A percentile compares a stretch with the other conserved stretches of the same genome.
Conservation (phyloP, 1,140 invertebrate genomes). For the Agrypnia vestita region DNA sequence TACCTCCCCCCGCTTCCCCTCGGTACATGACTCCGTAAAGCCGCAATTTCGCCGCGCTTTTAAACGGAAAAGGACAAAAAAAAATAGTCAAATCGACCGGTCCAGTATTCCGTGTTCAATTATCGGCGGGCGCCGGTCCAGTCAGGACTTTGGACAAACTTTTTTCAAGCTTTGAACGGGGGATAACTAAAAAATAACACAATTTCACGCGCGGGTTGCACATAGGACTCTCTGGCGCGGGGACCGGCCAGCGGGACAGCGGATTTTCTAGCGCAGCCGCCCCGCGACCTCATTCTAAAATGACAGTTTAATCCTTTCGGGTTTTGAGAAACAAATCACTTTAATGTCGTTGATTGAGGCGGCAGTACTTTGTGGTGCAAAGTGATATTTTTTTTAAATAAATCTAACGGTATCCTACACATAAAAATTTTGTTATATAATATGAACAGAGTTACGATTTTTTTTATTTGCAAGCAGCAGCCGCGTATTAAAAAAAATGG, state of each 20-base stretch:
- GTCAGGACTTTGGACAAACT: conserved; percentile 15
- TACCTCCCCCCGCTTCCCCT: neutral
- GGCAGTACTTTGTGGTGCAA: too few species aligned
- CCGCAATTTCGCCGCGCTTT: conserved; percentile 25
- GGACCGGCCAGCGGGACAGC: neutral
- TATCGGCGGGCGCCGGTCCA: neutral
- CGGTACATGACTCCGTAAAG: neutral
- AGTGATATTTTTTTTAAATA: neutral
- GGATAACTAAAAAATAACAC: conserved; percentile 37
- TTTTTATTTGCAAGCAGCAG: too few species aligned
- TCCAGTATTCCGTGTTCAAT: conserved; percentile 32
- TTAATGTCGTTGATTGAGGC: too few species aligned
- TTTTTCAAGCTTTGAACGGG: conserved; percentile 11
- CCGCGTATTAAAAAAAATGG: too few species aligned
- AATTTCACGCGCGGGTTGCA: neutral
- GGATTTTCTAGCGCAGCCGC: neutral
- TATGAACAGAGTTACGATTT: too few species aligned
- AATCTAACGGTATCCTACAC: neutral
- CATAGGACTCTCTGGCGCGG: neutral
- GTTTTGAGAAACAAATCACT: neutral
- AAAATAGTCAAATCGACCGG: neutral
- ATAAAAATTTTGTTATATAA: too few species aligned
- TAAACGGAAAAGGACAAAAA: neutral
- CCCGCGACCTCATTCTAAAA: neutral
- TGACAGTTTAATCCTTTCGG: neutral